Percentiles rank a stretch among this genome's conserved stretches.
Evolutionary conservation across 2,113 vertebrate genomes (phyloP).

Genomic region (Marmota flaviventris): DNA sequence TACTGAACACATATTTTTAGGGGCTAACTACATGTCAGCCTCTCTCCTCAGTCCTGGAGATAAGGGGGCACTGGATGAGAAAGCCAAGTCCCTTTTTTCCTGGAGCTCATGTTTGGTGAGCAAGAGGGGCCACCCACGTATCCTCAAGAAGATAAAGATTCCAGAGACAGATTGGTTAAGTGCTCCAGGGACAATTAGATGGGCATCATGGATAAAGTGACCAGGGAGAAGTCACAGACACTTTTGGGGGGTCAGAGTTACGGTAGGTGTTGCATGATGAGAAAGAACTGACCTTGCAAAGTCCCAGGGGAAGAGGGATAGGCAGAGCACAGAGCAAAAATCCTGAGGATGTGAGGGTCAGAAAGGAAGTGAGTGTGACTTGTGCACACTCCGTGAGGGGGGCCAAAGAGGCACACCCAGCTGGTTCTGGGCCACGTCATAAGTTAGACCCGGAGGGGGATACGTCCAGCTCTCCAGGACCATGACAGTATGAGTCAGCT

Average conservation of each 20-base stretch:
- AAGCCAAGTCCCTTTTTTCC: background rate
- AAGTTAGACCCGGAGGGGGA: background rate
- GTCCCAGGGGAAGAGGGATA: background rate
- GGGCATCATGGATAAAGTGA: background rate
- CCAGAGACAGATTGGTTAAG: background rate
- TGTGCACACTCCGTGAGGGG: accelerated
- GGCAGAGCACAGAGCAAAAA: background rate
- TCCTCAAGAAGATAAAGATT: background rate
- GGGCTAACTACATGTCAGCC: background rate
- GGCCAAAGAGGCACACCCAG: background rate
- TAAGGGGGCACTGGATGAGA: background rate
- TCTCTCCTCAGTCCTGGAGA: background rate
- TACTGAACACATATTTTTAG: background rate
- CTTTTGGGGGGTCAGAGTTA: background rate
- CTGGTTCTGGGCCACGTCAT: background rate
- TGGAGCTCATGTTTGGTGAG: background rate
- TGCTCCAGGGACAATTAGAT: background rate
- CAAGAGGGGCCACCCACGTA: background rate
- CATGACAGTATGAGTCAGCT: background rate
- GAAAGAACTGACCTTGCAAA: background rate
- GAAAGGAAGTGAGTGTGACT: background rate
- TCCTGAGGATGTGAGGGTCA: no score
- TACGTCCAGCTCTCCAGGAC: background rate
- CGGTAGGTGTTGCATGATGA: background rate
- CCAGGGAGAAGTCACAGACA: background rate